Base-by-base conservation (phyloP, 2,797 vertebrate genomes). In the Gymnocypris eckloni region DNA sequence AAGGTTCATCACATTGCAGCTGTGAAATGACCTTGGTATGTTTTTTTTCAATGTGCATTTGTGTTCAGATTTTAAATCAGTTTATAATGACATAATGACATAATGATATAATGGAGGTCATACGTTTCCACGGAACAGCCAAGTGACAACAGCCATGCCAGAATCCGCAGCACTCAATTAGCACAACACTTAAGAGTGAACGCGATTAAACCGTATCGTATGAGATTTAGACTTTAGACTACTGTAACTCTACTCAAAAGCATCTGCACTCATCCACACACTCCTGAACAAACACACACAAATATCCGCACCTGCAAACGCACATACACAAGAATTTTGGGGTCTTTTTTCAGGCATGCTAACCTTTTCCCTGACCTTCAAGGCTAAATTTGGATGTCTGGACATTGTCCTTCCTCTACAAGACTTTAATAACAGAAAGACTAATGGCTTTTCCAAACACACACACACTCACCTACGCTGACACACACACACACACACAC, bases 301-400 rank as follows among this genome's bases (percentile, higher is more conserved):
- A 7, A 87, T 48, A 79, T 52, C 69, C 37, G 1, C 81, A 80
- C 45, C 69, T 52, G 69, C 69, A 85, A 81, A 69, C 79, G 33
- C 70, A 81, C 66, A 70, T 61, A 22, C 33, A 66, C 77, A 81
- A 82, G 78, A 81, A 41, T 41, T 73, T 72, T 2, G 3, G 41
- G 28, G 52, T 41, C 37, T 66, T 48, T 79, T 78, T 61, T 81
- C 48, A 81, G 84, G 56, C 78, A 66, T 75, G 84, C 56, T 81
- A 75, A 86, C 84, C 84, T 86, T 86, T 86, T 81, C 78, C 56
- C 45, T 81, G 84, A 86, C 84, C 69, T 75, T 86, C 70, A 81
- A 86, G 78, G 84, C 84, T 86, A 86, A 73, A 86, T 81, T 86
- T 86, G 84, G 78, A 86, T 33, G 69, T 81, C 84, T 86, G 84